Evolutionary conservation across 1,140 invertebrate genomes (phyloP).

Genomic region (Lanistes nyassanus): DNA sequence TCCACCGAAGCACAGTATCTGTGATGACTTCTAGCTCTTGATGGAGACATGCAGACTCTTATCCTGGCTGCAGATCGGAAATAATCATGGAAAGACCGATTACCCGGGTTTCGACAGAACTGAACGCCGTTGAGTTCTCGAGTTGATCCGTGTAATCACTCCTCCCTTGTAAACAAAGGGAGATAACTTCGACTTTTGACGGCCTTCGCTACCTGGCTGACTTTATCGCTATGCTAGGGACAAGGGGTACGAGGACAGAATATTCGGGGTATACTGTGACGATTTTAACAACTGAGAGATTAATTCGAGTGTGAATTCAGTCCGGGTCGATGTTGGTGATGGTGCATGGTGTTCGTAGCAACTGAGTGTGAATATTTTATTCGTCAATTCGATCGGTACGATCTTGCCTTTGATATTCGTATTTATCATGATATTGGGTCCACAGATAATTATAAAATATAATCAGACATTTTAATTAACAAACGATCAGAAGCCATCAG

Average conservation of each 20-base stretch:
- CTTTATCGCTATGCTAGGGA: too few relatives aligned
- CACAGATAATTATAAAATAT: too few relatives aligned
- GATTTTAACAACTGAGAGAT: background rate
- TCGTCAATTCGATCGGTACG: too few relatives aligned
- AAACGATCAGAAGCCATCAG: too few relatives aligned
- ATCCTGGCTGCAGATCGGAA: background rate
- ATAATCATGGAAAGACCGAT: background rate
- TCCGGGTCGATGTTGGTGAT: background rate
- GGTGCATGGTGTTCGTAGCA: background rate
- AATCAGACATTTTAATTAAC: too few relatives aligned
- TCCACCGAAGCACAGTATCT: background rate
- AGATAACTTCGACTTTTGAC: conserved; percentile 11
- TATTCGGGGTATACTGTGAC: too few relatives aligned
- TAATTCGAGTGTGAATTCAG: background rate
- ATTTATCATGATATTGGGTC: too few relatives aligned
- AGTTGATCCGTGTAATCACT: background rate
- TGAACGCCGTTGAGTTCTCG: background rate
- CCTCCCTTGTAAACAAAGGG: conserved; percentile 21
- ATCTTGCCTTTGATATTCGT: too few relatives aligned
- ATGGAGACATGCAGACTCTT: background rate
- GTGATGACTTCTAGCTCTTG: background rate
- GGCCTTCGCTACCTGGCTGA: background rate
- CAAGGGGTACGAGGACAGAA: too few relatives aligned
- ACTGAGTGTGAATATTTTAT: background rate
- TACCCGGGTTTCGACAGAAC: background rate